These are phyloP conservation scores for Drosophila kuntzei DNA, from an alignment of 2,888 invertebrate species.

Conservation along the genomic window DNA sequence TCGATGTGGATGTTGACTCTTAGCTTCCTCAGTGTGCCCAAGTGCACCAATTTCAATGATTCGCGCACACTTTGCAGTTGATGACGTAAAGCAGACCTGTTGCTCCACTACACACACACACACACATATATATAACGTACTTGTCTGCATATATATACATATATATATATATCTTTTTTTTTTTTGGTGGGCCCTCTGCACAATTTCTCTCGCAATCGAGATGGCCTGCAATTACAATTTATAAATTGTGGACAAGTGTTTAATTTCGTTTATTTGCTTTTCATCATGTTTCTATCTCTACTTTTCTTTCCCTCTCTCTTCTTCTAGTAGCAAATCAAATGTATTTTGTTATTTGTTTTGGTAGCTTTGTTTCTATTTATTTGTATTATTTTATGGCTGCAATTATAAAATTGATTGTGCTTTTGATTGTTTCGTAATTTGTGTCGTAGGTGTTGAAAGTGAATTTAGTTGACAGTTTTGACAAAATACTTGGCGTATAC, in stretches of 20 bases:
- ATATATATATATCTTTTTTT: constrained; percentile 1
- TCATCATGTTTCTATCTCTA: constrained; percentile 19
- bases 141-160: background rate
- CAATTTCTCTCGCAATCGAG: constrained; percentile 66
- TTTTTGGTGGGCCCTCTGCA: constrained; percentile 32
- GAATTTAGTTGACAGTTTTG: constrained; percentile 70
- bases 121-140: background rate
- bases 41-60: constrained; percentile 78
- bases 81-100: constrained; percentile 71
- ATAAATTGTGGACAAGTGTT: constrained; percentile 71
- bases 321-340: constrained; percentile 23
- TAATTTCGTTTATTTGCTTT: constrained; percentile 54
- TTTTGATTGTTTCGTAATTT: constrained; percentile 72
- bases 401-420: constrained; percentile 68
- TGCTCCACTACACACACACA: constrained; percentile 14
- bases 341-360: constrained; percentile 63
- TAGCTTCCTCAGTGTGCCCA: constrained; percentile 70
- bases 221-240: constrained; percentile 73
- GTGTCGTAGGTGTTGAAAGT: constrained; percentile 74
- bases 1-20: constrained; percentile 29
- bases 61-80: constrained; percentile 37
- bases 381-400: constrained; percentile 53
- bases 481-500: constrained; percentile 39
- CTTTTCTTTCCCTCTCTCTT: constrained; percentile 10
- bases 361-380: constrained; percentile 56